These are phyloP conservation scores for Ceratotherium simum DNA, from an alignment of 2,113 vertebrate genomes.

Conservation along the genomic window DNA sequence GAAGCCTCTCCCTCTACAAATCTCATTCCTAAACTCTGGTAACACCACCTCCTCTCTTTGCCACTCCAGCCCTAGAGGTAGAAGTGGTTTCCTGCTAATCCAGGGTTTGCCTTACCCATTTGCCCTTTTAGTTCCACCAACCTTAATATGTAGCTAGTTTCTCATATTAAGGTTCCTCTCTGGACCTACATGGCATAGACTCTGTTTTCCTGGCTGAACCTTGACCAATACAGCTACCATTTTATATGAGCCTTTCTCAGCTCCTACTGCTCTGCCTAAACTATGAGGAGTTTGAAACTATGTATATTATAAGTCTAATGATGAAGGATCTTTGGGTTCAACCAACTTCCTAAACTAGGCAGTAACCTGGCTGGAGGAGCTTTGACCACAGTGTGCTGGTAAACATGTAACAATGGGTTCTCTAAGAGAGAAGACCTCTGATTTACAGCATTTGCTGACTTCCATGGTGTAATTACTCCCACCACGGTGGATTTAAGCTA, in stretches of 20 bases:
- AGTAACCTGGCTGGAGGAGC: not conserved
- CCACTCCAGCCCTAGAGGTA: not conserved
- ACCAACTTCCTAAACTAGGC: not conserved
- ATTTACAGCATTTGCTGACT: not conserved
- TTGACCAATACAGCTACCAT: not conserved
- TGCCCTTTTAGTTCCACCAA: not conserved
- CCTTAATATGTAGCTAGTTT: not conserved
- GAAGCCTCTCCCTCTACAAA: not conserved
- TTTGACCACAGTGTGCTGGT: not conserved
- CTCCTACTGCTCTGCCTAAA: not conserved
- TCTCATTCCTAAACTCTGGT: not conserved
- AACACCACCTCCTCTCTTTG: not conserved
- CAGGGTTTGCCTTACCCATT: not conserved
- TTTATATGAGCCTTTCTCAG: not conserved
- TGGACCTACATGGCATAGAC: not conserved
- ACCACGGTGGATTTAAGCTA: not conserved
- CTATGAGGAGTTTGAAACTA: not conserved
- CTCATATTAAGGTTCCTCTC: not conserved
- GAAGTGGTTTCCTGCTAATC: not conserved
- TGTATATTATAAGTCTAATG: not conserved
- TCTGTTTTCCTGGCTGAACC: not conserved
- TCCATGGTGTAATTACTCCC: not conserved
- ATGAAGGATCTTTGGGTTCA: not conserved
- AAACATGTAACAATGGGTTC: not conserved
- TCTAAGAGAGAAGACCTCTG: not conserved